Percentiles rank a stretch among this genome's conserved stretches.
These are phyloP conservation scores for Centruroides vittatus DNA, from an alignment of 1,140 invertebrate genomes.

Conservation along the genomic window DNA sequence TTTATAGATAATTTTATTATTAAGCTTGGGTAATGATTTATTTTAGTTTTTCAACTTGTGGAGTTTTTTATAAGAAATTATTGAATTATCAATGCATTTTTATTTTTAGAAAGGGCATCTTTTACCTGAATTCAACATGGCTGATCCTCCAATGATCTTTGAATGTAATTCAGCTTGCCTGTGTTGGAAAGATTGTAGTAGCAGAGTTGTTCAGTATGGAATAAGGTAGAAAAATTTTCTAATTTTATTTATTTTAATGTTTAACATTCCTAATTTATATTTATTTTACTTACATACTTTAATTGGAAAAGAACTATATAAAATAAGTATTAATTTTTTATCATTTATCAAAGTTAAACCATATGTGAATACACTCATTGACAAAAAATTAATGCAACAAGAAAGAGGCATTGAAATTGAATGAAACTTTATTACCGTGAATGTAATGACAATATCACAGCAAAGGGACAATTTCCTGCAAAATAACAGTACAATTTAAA, in stretches of 20 bases:
- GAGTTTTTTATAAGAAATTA: not conserved
- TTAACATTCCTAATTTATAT: not conserved
- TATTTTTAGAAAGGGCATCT: slow-evolving; percentile 47
- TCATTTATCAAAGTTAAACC: too few relatives aligned
- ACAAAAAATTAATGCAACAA: too few relatives aligned
- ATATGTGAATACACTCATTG: too few relatives aligned
- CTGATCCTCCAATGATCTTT: slow-evolving; percentile 38
- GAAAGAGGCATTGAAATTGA: too few relatives aligned
- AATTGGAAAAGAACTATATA: not conserved
- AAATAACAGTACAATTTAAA: too few relatives aligned
- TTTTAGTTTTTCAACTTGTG: too few relatives aligned
- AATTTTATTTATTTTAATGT: not conserved
- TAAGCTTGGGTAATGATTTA: too few relatives aligned
- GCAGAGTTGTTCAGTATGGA: slow-evolving; percentile 69
- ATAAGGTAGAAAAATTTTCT: slow-evolving; percentile 34
- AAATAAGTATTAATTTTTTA: too few relatives aligned
- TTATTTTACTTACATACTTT: not conserved
- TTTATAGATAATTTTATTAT: too few relatives aligned
- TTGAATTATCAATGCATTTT: not conserved
- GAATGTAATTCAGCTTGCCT: slow-evolving; percentile 79
- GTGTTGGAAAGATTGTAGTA: slow-evolving; percentile 65
- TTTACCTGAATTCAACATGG: slow-evolving; percentile 58
- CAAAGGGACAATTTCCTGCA: too few relatives aligned
- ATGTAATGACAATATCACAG: too few relatives aligned
- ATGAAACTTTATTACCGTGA: too few relatives aligned